phyloP scores from a whole-genome alignment of 2,113 vertebrate species.

The Vicugna pacos region DNA sequence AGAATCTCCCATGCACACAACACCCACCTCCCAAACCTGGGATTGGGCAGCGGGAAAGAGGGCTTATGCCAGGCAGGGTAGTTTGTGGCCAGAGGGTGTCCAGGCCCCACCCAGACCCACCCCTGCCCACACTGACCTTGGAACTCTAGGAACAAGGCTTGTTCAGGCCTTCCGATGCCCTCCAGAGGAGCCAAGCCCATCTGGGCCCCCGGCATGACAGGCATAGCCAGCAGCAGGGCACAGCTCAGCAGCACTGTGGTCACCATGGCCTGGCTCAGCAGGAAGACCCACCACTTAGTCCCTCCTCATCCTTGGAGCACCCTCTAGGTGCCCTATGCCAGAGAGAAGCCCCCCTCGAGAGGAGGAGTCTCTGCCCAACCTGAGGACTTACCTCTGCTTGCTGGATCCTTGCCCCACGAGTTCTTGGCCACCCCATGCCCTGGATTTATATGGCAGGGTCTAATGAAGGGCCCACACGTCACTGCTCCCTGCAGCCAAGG shows the following conservation, averaged over 20 bases:
- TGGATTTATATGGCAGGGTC: slow-evolving; percentile 71
- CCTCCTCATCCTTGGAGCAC: neutral
- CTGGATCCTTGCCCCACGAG: slow-evolving; percentile 23
- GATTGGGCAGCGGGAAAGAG: neutral
- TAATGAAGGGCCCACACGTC: slow-evolving; percentile 77
- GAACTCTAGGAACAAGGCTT: slow-evolving; percentile 77
- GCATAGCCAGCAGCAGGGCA: slow-evolving; percentile 84
- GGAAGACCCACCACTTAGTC: slow-evolving; percentile 59
- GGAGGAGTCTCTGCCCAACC: neutral
- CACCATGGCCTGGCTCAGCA: slow-evolving; percentile 84
- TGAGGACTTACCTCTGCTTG: slow-evolving; percentile 72
- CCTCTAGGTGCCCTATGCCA: neutral
- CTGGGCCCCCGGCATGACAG: slow-evolving; percentile 74
- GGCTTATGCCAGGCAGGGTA: neutral
- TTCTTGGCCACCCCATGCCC: neutral
- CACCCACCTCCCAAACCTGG: neutral
- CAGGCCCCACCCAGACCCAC: neutral
- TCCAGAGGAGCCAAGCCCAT: slow-evolving; percentile 71
- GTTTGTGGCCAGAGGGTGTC: slow-evolving; percentile 11
- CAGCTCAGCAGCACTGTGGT: slow-evolving; percentile 85
- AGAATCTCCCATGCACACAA: neutral
- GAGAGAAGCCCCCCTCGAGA: neutral
- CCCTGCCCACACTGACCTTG: slow-evolving; percentile 82
- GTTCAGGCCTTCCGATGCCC: slow-evolving; percentile 71
- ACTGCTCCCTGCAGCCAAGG: slow-evolving; percentile 31